These are phyloP conservation scores for Heliconius hewitsoni DNA, from an alignment of 1,140 invertebrate genomes.

Conservation along the genomic window DNA sequence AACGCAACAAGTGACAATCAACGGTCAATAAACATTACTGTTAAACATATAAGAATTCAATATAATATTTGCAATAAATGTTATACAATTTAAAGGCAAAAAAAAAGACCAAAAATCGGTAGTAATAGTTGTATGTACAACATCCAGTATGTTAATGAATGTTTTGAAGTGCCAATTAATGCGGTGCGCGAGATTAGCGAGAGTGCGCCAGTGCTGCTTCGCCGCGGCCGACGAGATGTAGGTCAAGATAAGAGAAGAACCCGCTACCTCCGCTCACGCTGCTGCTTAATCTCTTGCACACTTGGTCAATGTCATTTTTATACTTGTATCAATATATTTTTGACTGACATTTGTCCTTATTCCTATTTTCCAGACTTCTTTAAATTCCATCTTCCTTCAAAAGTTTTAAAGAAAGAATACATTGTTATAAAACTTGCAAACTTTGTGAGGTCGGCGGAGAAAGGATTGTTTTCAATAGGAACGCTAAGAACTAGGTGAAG, in stretches of 20 bases:
- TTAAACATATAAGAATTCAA: background rate
- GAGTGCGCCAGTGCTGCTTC: constrained; percentile 23
- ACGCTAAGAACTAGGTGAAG: constrained; percentile 45
- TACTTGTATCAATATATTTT: background rate
- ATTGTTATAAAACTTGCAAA: constrained; percentile 26
- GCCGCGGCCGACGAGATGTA: constrained; percentile 34
- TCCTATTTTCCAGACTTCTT: background rate
- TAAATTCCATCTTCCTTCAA: background rate
- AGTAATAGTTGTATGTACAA: constrained; percentile 9
- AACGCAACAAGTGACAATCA: background rate
- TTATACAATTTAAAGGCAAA: background rate
- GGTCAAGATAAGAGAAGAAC: constrained; percentile 39
- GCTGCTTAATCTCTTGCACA: background rate
- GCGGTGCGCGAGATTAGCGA: constrained; percentile 29
- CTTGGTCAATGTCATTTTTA: background rate
- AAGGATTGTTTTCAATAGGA: constrained; percentile 29
- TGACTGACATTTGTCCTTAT: background rate
- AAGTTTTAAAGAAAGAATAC: constrained; percentile 17
- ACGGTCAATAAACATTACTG: background rate
- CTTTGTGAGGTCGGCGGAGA: constrained; percentile 11
- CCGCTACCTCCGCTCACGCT: constrained; percentile 25
- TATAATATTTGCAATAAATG: background rate
- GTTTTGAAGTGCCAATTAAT: constrained; percentile 32
- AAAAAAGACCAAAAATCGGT: background rate
- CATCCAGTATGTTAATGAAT: constrained; percentile 25